These are phyloP conservation scores for Eriosoma lanigerum DNA, from an alignment of 1,140 invertebrate species.

Conservation along the genomic window DNA sequence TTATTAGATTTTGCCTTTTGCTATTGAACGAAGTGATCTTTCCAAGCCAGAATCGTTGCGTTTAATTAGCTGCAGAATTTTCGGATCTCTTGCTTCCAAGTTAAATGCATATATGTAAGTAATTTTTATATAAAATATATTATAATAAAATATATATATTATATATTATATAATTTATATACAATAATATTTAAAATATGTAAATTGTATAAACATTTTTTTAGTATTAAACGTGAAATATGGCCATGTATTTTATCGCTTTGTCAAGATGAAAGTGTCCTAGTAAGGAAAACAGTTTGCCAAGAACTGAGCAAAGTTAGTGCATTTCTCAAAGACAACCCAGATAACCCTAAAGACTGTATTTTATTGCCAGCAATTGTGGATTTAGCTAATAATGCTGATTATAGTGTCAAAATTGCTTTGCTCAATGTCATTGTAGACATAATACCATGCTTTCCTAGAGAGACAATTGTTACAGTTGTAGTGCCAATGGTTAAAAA, in stretches of 20 bases:
- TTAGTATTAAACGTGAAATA: constrained; percentile 48
- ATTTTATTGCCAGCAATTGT: constrained; percentile 41
- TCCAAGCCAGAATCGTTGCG: constrained; percentile 33
- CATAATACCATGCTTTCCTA: constrained; percentile 41
- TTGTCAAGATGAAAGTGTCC: constrained; percentile 42
- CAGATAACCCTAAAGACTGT: constrained; percentile 24
- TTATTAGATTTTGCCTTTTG: constrained; percentile 41
- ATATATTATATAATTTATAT: neutral
- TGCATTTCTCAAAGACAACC: constrained; percentile 35
- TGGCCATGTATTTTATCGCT: constrained; percentile 49
- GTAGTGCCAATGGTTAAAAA: constrained; percentile 39
- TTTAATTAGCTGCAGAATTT: constrained; percentile 32
- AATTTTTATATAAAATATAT: no score
- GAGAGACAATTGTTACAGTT: constrained; percentile 15
- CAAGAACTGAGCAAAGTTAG: constrained; percentile 42
- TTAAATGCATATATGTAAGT: constrained; percentile 30
- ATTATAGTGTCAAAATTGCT: constrained; percentile 38
- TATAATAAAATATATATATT: no score
- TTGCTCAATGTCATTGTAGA: constrained; percentile 35
- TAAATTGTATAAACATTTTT: neutral
- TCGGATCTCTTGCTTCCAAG: constrained; percentile 41
- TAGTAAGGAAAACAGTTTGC: constrained; percentile 41
- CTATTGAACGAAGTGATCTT: constrained; percentile 31
- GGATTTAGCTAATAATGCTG: constrained; percentile 45
- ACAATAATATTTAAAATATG: neutral